These are phyloP conservation scores for Heliconius ismenius DNA, from an alignment of 2,888 invertebrate genomes.

Conservation along the genomic window DNA sequence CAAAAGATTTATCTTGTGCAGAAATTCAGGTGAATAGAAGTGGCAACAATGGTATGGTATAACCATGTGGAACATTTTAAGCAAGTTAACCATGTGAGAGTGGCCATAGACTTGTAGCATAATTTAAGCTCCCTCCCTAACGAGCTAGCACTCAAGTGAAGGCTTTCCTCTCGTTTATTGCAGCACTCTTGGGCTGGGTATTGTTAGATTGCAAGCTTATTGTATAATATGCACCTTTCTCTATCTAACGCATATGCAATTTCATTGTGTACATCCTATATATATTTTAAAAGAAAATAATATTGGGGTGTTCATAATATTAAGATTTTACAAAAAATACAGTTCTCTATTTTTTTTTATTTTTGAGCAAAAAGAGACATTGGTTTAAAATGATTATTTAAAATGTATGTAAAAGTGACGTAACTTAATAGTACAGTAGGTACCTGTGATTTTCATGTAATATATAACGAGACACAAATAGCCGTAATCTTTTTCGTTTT, in stretches of 20 bases:
- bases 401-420: neutral
- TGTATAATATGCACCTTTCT: conserved; percentile 55
- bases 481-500: conserved; percentile 35
- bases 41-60: conserved; percentile 39
- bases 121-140: conserved; percentile 75
- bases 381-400: too few relatives aligned
- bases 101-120: conserved; percentile 59
- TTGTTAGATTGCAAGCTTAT: conserved; percentile 69
- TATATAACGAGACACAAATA: conserved; percentile 24
- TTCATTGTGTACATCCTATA: neutral
- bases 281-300: neutral
- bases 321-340: neutral
- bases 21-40: conserved; percentile 25
- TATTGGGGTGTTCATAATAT: neutral
- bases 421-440: neutral
- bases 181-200: conserved; percentile 63
- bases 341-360: neutral
- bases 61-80: conserved; percentile 47
- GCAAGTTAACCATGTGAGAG: conserved; percentile 65
- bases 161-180: conserved; percentile 58
- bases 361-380: too few relatives aligned
- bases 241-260: conserved; percentile 9
- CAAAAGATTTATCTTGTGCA: conserved; percentile 23
- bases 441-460: neutral
- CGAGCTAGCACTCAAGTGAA: conserved; percentile 70